These are phyloP conservation scores for Slavum lentiscoides DNA, from an alignment of 2,888 invertebrate species.

Conservation along the genomic window DNA sequence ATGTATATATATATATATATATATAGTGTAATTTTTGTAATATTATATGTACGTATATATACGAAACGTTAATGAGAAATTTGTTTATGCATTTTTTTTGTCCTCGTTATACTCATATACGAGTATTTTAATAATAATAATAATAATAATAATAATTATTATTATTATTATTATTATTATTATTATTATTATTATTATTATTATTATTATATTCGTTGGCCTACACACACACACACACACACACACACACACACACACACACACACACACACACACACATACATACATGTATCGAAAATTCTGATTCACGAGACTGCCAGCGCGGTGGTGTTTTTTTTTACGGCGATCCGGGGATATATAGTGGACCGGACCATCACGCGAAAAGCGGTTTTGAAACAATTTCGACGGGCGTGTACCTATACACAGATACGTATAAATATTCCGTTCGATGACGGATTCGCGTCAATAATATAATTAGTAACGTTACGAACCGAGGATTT, in stretches of 20 bases:
- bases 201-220: too few relatives aligned
- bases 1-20: too few relatives aligned
- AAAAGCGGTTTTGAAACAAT: slow-evolving; percentile 26
- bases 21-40: too few relatives aligned
- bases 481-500: too few relatives aligned
- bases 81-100: slow-evolving; percentile 1
- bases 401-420: slow-evolving; percentile 9
- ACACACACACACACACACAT: background rate
- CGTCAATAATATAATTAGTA: background rate
- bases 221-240: background rate
- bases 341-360: background rate
- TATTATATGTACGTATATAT: too few relatives aligned
- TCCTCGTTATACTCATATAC: background rate
- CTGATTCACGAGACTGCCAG: too few relatives aligned
- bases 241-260: too few relatives aligned
- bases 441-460: slow-evolving; percentile 3
- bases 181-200: slow-evolving; percentile 4
- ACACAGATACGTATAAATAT: background rate
- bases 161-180: background rate
- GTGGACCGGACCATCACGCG: background rate
- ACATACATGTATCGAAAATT: background rate
- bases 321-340: background rate
- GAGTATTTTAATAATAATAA: background rate
- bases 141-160: too few relatives aligned
- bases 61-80: slow-evolving; percentile 23